Percentiles rank a stretch among this genome's conserved stretches.
These are phyloP conservation scores for Phoebastria nigripes DNA, from an alignment of 2,797 vertebrate species.

Conservation along the genomic window DNA sequence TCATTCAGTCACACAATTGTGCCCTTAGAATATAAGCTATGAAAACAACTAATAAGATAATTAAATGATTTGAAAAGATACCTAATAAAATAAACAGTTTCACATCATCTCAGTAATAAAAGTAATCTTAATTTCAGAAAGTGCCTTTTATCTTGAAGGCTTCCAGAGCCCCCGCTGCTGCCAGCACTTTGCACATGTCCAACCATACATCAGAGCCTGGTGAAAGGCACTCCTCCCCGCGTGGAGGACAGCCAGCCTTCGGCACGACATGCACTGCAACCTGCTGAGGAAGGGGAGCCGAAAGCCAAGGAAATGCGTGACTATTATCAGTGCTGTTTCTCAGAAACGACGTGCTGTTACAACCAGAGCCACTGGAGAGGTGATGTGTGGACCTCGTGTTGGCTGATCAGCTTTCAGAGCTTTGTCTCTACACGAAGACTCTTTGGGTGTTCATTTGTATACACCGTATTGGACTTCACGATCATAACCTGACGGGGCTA, in stretches of 20 bases:
- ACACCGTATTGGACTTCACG: rapidly evolving
- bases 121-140: not conserved
- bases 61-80: not conserved
- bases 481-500: not conserved
- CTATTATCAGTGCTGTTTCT: not conserved
- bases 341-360: not conserved
- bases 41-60: constrained; percentile 9
- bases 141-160: not conserved
- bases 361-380: not conserved
- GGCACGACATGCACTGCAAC: rapidly evolving
- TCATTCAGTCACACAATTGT: not conserved
- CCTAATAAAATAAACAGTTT: not conserved
- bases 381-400: rapidly evolving
- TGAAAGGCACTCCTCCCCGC: rapidly evolving
- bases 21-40: not conserved
- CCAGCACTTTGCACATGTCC: not conserved
- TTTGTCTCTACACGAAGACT: not conserved
- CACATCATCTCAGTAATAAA: not conserved
- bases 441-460: not conserved
- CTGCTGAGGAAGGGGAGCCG: not conserved
- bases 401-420: not conserved
- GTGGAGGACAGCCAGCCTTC: not conserved
- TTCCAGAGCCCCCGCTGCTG: not conserved
- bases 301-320: not conserved
- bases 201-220: not conserved